Conservation (phyloP, 2,113 vertebrate genomes). For the Lichenostomus cassidix region DNA sequence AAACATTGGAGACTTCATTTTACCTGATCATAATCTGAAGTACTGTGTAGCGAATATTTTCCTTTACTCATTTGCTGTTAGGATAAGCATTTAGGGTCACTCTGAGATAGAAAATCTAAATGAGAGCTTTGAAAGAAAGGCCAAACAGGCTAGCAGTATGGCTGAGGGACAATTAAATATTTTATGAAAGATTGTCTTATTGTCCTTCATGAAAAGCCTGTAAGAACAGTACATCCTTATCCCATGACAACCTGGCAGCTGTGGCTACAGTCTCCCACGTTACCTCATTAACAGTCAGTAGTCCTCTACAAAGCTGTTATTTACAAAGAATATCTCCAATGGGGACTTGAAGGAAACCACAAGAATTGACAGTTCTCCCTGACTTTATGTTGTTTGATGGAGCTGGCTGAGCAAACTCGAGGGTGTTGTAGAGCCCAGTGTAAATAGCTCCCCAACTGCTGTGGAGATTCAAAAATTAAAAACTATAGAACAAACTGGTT, state of each 20-base stretch:
- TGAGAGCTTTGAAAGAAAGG: not conserved
- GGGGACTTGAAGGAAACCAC: not conserved
- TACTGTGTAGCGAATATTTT: not conserved
- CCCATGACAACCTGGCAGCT: not conserved
- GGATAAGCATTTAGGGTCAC: not conserved
- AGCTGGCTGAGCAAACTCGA: not conserved
- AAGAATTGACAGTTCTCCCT: not conserved
- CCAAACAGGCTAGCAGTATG: not conserved
- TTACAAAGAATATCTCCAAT: not conserved
- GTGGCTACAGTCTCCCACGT: fast-evolving
- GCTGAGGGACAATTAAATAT: fast-evolving
- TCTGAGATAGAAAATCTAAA: not conserved
- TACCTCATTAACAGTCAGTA: not conserved
- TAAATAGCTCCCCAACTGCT: not conserved
- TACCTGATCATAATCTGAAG: not conserved
- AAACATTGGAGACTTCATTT: not conserved
- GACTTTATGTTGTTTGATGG: not conserved
- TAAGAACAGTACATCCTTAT: not conserved
- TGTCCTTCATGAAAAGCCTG: not conserved
- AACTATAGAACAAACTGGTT: not conserved
- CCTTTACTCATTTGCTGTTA: not conserved
- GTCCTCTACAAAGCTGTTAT: not conserved
- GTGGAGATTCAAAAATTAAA: not conserved
- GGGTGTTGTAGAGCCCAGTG: not conserved
- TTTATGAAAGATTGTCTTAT: not conserved